Percentiles rank a stretch among this genome's conserved stretches.
Conservation (phyloP, 92 coral and sea anemone species). For the Phenganax stokvisi region DNA sequence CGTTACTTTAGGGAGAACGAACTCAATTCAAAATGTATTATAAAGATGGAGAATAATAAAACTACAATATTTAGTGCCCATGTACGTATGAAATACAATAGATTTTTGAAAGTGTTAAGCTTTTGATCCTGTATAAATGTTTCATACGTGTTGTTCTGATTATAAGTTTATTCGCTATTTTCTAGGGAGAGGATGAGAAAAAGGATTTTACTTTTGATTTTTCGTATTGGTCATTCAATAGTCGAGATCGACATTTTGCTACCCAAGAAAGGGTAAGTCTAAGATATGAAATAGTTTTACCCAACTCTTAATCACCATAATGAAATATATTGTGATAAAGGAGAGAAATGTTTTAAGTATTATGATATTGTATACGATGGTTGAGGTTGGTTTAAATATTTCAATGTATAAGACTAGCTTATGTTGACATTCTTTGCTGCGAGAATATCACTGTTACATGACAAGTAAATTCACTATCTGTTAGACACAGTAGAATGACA, state of each 20-base stretch:
- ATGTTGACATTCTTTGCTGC: too few relatives aligned
- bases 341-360: too few relatives aligned
- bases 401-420: too few relatives aligned
- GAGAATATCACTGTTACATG: too few relatives aligned
- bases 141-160: neutral
- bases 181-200: constrained; percentile 54
- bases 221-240: constrained; percentile 96
- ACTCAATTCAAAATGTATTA: constrained; percentile 84
- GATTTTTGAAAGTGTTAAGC: neutral
- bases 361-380: too few relatives aligned
- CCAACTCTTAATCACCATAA: too few relatives aligned
- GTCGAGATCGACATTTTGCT: constrained; percentile 85
- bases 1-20: constrained; percentile 76
- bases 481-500: too few relatives aligned
- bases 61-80: constrained; percentile 64
- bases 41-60: constrained; percentile 89
- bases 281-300: too few relatives aligned
- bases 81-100: constrained; percentile 48
- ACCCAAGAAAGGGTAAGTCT: constrained; percentile 82
- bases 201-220: constrained; percentile 87
- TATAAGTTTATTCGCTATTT: neutral
- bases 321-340: too few relatives aligned
- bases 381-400: too few relatives aligned
- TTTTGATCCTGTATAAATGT: constrained; percentile 20
- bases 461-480: too few relatives aligned